Conservation (phyloP, 2,797 vertebrate species). For the Ambastaia sidthimunki region DNA sequence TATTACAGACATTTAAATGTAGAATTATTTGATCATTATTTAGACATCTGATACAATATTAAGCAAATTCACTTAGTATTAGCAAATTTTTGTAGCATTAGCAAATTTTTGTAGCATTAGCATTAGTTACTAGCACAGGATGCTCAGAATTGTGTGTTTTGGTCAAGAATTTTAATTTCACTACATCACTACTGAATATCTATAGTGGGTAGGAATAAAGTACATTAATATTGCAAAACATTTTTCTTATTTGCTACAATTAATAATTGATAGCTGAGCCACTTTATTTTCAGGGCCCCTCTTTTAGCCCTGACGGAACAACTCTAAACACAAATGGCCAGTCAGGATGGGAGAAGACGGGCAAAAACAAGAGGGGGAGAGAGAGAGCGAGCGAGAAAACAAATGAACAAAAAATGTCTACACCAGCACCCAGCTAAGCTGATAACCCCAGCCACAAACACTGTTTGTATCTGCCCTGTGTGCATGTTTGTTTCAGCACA, state of each 20-base stretch:
- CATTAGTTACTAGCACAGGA: background rate
- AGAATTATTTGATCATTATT: too few relatives aligned
- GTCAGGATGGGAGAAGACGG: background rate
- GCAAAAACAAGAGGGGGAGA: background rate
- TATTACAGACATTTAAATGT: too few relatives aligned
- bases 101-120: too few relatives aligned
- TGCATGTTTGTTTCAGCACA: constrained; percentile 70
- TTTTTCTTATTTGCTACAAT: constrained; percentile 78
- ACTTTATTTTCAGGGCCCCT: constrained; percentile 75
- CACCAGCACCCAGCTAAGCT: constrained; percentile 58
- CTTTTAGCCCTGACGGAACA: constrained; percentile 47
- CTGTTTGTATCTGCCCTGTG: constrained; percentile 63
- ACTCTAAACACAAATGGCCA: constrained; percentile 37
- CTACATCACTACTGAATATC: constrained; percentile 5
- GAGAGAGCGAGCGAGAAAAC: background rate
- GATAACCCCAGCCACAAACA: constrained; percentile 66
- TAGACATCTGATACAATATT: too few relatives aligned
- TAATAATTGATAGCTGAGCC: constrained; percentile 79
- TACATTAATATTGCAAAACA: constrained; percentile 71
- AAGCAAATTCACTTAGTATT: background rate
- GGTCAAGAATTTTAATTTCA: background rate
- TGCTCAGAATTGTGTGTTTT: background rate
- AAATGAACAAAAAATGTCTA: constrained; percentile 31
- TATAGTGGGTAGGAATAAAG: constrained; percentile 14
- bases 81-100: too few relatives aligned